phyloP scores from a whole-genome alignment of 2,113 vertebrate species.

The Antechinus stuartii region DNA sequence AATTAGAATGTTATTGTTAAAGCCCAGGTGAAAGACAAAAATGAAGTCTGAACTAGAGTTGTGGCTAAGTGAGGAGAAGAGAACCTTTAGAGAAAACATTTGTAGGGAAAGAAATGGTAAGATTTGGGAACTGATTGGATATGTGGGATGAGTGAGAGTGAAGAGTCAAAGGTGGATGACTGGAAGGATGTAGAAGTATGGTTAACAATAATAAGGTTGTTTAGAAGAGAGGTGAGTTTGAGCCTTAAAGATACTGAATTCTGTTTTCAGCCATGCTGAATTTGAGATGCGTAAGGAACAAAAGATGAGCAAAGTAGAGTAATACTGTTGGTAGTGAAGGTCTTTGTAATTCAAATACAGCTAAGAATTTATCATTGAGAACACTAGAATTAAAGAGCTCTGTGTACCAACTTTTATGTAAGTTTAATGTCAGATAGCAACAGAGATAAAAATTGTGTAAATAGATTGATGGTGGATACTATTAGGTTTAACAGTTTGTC shows the following conservation, averaged over 20 bases:
- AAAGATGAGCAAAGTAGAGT: neutral
- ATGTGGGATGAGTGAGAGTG: neutral
- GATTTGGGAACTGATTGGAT: neutral
- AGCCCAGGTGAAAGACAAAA: neutral
- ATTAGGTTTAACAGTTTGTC: neutral
- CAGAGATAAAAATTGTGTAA: neutral
- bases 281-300: neutral
- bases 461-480: neutral
- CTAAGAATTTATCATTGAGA: neutral
- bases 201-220: neutral
- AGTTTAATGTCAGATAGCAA: neutral
- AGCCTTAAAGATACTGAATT: neutral
- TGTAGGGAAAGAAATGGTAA: neutral
- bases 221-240: neutral
- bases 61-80: neutral
- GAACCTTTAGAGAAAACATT: neutral
- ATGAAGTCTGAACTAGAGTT: neutral
- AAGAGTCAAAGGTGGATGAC: neutral
- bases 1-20: neutral
- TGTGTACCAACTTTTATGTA: neutral
- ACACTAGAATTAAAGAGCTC: neutral
- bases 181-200: neutral
- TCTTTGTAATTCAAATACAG: neutral
- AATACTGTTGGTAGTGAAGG: neutral
- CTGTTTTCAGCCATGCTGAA: neutral